phyloP scores from a whole-genome alignment of 2,113 vertebrate genomes.

The Actinemys pallida region DNA sequence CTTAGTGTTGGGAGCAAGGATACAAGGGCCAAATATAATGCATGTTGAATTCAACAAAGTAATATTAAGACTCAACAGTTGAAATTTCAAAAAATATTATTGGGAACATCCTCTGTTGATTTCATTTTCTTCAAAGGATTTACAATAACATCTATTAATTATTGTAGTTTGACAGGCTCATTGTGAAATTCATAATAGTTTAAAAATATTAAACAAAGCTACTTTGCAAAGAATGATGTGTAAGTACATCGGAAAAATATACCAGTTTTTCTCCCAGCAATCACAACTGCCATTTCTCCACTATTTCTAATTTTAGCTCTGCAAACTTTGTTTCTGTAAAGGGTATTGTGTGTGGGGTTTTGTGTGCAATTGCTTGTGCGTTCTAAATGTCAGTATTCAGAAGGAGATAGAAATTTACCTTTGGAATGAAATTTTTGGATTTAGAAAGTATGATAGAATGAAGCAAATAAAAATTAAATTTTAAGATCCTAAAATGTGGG shows the following conservation, averaged over 20 bases:
- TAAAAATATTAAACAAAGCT: neutral
- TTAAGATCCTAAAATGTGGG: neutral
- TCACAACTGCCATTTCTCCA: neutral
- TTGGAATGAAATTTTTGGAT: neutral
- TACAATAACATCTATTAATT: fast-evolving
- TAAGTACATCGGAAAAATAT: neutral
- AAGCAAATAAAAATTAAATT: neutral
- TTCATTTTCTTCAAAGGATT: neutral
- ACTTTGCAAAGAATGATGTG: neutral
- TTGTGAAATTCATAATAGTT: neutral
- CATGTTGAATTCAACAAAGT: neutral
- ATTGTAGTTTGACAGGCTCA: too few relatives aligned
- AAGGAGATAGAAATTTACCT: neutral
- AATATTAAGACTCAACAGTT: fast-evolving
- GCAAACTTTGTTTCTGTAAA: constrained; percentile 16
- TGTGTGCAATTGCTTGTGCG: neutral
- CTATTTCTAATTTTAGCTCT: constrained; percentile 17
- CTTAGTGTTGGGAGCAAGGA: neutral
- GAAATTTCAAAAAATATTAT: fast-evolving
- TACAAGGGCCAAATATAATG: neutral
- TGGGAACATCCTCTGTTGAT: neutral
- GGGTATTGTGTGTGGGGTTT: too few relatives aligned
- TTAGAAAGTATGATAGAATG: neutral
- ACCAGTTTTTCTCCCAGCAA: neutral
- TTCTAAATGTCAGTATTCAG: neutral